These are phyloP conservation scores for Leptodactylus fuscus DNA, from an alignment of 2,113 vertebrate species.

Conservation along the genomic window DNA sequence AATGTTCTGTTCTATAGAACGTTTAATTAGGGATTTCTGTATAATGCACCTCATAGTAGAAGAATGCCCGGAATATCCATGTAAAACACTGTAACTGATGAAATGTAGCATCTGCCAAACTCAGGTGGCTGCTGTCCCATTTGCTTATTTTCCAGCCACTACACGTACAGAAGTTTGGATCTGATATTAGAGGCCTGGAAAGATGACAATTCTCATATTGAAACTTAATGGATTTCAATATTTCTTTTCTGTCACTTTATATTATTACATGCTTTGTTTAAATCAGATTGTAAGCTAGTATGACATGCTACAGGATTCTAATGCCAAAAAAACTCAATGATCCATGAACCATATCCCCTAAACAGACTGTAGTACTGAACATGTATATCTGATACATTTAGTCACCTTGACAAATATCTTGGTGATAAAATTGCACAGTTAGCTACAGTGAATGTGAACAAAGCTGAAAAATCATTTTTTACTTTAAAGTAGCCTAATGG, in stretches of 20 bases:
- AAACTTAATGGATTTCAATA: constrained; percentile 53
- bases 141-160: constrained; percentile 36
- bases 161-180: constrained; percentile 44
- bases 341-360: constrained; percentile 45
- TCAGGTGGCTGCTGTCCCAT: constrained; percentile 46
- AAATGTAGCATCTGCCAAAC: constrained; percentile 37
- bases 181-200: constrained; percentile 35
- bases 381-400: constrained; percentile 35
- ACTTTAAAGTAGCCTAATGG: too few species aligned
- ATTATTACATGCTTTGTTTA: constrained; percentile 53
- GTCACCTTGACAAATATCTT: constrained; percentile 32
- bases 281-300: constrained; percentile 47
- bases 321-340: constrained; percentile 46
- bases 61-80: neutral
- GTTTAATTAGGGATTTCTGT: neutral
- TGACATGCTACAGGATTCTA: constrained; percentile 44
- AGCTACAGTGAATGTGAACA: neutral
- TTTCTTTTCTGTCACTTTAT: constrained; percentile 49
- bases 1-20: neutral
- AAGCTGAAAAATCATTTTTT: neutral
- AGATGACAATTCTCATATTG: constrained; percentile 52
- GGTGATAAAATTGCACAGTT: neutral
- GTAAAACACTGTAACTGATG: constrained; percentile 33
- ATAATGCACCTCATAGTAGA: neutral
- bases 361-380: constrained; percentile 24